Percentiles rank a stretch among this genome's conserved stretches.
Conservation (phyloP, 1,140 invertebrate genomes). For the silkworm (Bombyx mori) region ASM3026992v2 NC_085109.1:6761001-6761500, state of each 20-base stretch:
- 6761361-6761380: too few relatives aligned
- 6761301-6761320: too few relatives aligned
- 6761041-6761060: conserved; percentile 33
- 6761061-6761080: conserved; percentile 42
- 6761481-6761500: too few relatives aligned
- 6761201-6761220: conserved; percentile 18
- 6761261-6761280: conserved; percentile 15
- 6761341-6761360: too few relatives aligned
- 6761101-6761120: conserved; percentile 42
- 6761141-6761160: conserved; percentile 40
- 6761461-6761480: too few relatives aligned
- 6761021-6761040: conserved; percentile 35
- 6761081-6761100: conserved; percentile 47
- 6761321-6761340: too few relatives aligned
- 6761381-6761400: too few relatives aligned
- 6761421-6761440: too few relatives aligned
- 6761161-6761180: conserved; percentile 29
- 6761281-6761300: conserved; percentile 5
- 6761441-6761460: too few relatives aligned
- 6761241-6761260: conserved; percentile 11
- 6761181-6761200: conserved; percentile 23
- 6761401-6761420: too few relatives aligned
- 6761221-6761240: neutral
- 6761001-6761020: conserved; percentile 27
- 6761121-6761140: conserved; percentile 38